phyloP scores from a whole-genome alignment of 2,797 vertebrate species.

The Pantherophis alleghaniensis region DNA sequence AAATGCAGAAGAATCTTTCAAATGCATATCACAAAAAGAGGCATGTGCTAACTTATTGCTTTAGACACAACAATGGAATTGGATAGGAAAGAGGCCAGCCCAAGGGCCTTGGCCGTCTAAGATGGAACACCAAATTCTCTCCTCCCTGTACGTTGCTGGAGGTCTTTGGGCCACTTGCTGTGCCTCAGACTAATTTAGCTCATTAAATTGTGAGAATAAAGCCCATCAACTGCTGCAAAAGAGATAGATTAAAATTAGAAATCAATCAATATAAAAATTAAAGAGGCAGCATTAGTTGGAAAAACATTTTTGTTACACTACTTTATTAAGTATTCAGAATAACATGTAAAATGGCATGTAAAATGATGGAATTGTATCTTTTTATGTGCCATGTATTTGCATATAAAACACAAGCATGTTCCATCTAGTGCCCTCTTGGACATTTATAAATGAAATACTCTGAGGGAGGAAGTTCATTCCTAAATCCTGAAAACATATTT shows the following conservation, averaged over 20 bases:
- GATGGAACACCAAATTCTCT: not conserved
- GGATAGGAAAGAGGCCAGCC: not conserved
- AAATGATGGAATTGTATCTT: not conserved
- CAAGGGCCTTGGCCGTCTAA: not conserved
- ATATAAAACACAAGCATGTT: not conserved
- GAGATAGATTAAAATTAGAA: not conserved
- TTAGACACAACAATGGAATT: not conserved
- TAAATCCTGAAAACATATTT: not conserved
- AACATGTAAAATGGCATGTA: not conserved
- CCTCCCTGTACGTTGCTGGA: not conserved
- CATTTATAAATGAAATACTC: not conserved
- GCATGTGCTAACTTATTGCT: not conserved
- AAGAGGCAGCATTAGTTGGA: not conserved
- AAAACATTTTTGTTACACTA: not conserved
- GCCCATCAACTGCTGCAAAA: not conserved
- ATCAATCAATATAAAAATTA: not conserved
- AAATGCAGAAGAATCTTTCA: not conserved
- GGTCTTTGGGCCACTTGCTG: not conserved
- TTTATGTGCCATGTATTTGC: not conserved
- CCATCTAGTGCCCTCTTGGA: not conserved
- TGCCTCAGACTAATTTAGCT: not conserved
- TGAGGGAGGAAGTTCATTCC: not conserved
- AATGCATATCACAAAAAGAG: not conserved
- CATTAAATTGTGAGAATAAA: not conserved
- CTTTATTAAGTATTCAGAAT: not conserved